phyloP scores from a whole-genome alignment of 23 tunicate genomes.

The Trididemnum miniatum region DNA sequence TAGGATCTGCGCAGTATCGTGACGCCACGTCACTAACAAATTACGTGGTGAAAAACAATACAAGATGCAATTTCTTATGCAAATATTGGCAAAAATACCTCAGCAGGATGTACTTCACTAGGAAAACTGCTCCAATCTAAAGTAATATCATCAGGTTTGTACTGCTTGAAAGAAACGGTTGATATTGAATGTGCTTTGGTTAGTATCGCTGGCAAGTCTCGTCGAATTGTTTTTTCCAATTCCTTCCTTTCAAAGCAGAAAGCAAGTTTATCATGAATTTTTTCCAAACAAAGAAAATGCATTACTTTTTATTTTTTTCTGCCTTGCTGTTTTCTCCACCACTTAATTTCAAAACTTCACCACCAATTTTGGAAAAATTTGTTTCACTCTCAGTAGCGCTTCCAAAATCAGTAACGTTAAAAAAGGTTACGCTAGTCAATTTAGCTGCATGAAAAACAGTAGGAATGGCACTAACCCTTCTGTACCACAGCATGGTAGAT shows the following conservation, averaged over 20 bases:
- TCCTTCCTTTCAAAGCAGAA: too few relatives aligned
- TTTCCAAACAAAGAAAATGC: too few relatives aligned
- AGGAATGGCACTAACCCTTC: slow-evolving; percentile 25
- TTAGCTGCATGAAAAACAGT: slow-evolving; percentile 31
- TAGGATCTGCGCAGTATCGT: too few relatives aligned
- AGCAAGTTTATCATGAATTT: too few relatives aligned
- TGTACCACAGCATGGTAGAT: slow-evolving; percentile 62
- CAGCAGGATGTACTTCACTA: slow-evolving; percentile 59
- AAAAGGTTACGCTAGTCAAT: slow-evolving; percentile 27
- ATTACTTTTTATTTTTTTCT: slow-evolving; percentile 19
- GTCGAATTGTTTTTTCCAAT: slow-evolving; percentile 58
- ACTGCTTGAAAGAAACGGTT: slow-evolving; percentile 46
- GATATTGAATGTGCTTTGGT: neutral
- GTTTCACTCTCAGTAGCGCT: neutral
- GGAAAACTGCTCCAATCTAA: slow-evolving; percentile 62
- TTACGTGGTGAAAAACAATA: too few relatives aligned
- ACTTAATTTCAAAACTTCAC: slow-evolving; percentile 37
- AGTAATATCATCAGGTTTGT: slow-evolving; percentile 16
- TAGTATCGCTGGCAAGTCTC: slow-evolving; percentile 62
- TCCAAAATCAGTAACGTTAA: neutral
- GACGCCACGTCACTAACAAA: too few relatives aligned
- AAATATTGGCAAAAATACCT: too few relatives aligned
- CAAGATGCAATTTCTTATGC: too few relatives aligned
- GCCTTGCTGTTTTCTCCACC: neutral
- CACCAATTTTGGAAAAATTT: neutral